Evolutionary conservation across 1,140 invertebrate species (phyloP).

Genomic region (Ceratosolen fusciceps): DNA sequence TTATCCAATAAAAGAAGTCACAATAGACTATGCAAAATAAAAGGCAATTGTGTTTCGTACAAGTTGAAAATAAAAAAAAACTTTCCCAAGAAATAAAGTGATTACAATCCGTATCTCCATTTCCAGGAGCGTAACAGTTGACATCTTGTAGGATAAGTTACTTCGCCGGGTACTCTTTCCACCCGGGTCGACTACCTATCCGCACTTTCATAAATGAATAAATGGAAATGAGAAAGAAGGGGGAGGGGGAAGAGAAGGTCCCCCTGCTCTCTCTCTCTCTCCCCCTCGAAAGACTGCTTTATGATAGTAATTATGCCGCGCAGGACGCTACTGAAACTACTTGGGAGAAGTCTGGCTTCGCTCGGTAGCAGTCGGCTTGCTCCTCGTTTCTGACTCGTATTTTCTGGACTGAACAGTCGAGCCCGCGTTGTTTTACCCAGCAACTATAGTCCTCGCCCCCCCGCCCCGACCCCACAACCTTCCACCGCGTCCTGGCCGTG

Average conservation of each 20-base stretch:
- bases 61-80: background rate
- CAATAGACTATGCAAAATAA: background rate
- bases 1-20: background rate
- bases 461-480: background rate
- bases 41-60: background rate
- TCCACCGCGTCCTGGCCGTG: background rate
- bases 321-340: slow-evolving; percentile 42
- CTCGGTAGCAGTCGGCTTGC: background rate
- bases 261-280: too few relatives aligned
- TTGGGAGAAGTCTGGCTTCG: slow-evolving; percentile 41
- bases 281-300: slow-evolving; percentile 52
- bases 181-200: slow-evolving; percentile 9
- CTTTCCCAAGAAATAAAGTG: background rate
- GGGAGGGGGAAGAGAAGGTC: too few relatives aligned
- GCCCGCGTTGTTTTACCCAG: slow-evolving; percentile 7
- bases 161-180: background rate
- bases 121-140: background rate
- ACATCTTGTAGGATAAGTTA: slow-evolving; percentile 14
- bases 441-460: background rate
- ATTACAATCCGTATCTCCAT: slow-evolving; percentile 1
- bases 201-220: slow-evolving; percentile 48
- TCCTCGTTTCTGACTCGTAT: slow-evolving; percentile 49
- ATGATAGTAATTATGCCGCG: slow-evolving; percentile 55
- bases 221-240: slow-evolving; percentile 46
- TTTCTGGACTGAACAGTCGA: slow-evolving; percentile 48